Evolutionary conservation across 2,888 invertebrate species (phyloP).

Genomic region (Eudasyphora cyanicolor): DNA sequence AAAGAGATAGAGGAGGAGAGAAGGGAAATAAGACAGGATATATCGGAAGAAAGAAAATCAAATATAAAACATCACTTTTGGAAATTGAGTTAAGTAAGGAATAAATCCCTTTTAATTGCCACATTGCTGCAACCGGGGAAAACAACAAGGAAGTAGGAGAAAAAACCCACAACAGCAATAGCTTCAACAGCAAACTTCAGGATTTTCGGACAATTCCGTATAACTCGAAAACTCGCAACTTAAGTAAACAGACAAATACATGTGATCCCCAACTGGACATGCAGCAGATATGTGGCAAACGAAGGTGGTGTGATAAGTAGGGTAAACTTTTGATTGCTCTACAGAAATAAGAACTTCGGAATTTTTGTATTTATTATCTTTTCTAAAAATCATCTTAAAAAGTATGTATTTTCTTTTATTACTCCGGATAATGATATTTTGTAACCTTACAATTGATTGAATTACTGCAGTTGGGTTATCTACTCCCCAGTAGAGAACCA

Average conservation of each 20-base stretch:
- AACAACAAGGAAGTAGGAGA: neutral
- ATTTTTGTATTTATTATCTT: no score
- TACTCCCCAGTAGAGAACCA: no score
- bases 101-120: conserved; percentile 65
- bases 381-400: no score
- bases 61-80: conserved; percentile 56
- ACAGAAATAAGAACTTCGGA: no score
- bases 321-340: no score
- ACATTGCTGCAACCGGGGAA: conserved; percentile 49
- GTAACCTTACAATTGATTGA: no score
- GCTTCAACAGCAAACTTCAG: conserved; percentile 29
- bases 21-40: neutral
- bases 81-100: conserved; percentile 64
- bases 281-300: neutral
- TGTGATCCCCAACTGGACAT: neutral
- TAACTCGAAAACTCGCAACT: conserved; percentile 13
- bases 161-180: neutral
- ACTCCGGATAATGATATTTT: no score
- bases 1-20: neutral
- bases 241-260: neutral
- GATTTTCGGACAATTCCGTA: conserved; percentile 55
- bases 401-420: no score
- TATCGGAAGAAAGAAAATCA: conserved; percentile 46
- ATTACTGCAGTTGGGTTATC: no score
- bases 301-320: conserved; percentile 1